Percentiles rank a stretch among this genome's conserved stretches.
Conservation (phyloP, 1,140 invertebrate genomes). For the Anoplolepis gracilipes region DNA sequence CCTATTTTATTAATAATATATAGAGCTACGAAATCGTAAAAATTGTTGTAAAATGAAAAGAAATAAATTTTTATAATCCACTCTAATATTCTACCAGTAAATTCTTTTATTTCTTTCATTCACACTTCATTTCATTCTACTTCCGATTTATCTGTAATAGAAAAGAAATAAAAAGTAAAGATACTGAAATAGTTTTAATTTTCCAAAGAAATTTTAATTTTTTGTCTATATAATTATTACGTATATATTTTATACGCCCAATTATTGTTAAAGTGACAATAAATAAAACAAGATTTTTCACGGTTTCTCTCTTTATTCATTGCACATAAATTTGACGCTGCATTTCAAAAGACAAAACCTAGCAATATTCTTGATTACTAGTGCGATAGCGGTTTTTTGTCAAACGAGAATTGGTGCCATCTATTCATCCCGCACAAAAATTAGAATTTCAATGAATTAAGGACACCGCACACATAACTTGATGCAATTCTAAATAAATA, state of each 20-base stretch:
- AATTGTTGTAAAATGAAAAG: background rate
- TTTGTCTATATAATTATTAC: background rate
- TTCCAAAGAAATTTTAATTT: background rate
- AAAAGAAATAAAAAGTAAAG: background rate
- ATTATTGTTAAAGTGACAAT: background rate
- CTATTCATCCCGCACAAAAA: background rate
- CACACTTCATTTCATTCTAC: background rate
- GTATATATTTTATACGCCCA: background rate
- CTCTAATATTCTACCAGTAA: background rate
- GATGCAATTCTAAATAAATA: conserved; percentile 1
- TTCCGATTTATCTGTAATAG: background rate
- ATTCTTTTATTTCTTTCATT: background rate
- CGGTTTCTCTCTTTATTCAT: background rate
- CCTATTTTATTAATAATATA: background rate
- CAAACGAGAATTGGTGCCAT: background rate
- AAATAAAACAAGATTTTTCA: background rate
- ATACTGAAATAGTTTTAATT: background rate
- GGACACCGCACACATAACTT: background rate
- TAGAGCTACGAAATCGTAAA: background rate
- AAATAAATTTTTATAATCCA: background rate
- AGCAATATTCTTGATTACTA: background rate
- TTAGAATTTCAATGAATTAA: background rate
- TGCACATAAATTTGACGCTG: background rate
- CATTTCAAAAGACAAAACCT: background rate
- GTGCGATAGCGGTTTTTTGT: background rate